Evolutionary conservation across 2,888 invertebrate genomes (phyloP), one percentile per base, ranked within the genome.

Genomic region (Papilio gigon): DNA sequence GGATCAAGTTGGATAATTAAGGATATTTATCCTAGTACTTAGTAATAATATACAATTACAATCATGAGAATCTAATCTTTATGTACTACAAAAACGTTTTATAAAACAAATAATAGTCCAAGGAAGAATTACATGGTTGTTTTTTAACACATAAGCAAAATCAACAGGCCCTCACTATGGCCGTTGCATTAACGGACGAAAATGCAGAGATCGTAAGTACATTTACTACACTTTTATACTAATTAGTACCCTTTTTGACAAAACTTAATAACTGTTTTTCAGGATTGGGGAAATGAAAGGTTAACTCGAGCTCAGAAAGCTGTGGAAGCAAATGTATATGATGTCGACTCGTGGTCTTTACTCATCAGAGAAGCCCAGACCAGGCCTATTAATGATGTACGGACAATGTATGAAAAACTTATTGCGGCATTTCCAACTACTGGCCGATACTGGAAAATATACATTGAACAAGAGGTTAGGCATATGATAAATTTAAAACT

Each of bases 401-500:
- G 99, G 59, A 93, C 95, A 0, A 94, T 99, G 77, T 99, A 98
- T 82, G 99, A 99, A 86, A 96, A 97, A 77, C 93, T 99, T n/a
- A 97, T 99, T 0, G 90, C 94, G 1, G 97, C 98, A 6, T 99
- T 99, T 83, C 98, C 99, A 0, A 98, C 98, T 40, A 97, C 98
- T 5, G 99, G 99, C 2, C 94, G 98, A 69, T 99, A 97, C 85
- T 99, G 99, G 99, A 98, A 98, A 91, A 97, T 99, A 77, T 99
- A 98, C 90, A 98, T 99, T 77, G 98, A 99, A 84, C 98, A 98
- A 91, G 98, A 99, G 95, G 97, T 97, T 88, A 81, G 78, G 76
- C 2, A 40, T 25, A 33, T n/a, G 8, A 58, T 33, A 33, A 17
- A 17, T 58, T n/a, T 30, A 17, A n/a, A 17, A 33, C 20, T 33